phyloP scores from a whole-genome alignment of 1,140 invertebrate genomes.

The Bombus sibiricus region DNA sequence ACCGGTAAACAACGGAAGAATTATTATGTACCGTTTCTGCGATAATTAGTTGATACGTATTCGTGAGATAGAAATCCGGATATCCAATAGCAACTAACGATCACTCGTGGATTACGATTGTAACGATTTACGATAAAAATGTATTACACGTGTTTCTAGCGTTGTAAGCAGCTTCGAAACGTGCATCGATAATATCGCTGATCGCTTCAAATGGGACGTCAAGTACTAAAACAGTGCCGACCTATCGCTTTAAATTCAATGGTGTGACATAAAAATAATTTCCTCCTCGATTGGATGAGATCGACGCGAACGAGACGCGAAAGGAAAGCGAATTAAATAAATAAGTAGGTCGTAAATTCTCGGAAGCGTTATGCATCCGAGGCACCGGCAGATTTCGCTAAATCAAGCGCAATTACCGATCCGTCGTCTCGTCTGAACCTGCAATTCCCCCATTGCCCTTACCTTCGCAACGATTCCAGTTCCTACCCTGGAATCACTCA shows the following conservation, averaged over 20 bases:
- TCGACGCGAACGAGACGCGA: neutral
- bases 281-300: neutral
- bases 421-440: neutral
- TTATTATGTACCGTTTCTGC: constrained; percentile 10
- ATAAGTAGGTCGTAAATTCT: neutral
- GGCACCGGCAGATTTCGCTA: neutral
- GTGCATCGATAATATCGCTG: too few relatives aligned
- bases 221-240: neutral
- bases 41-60: neutral
- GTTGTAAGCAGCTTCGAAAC: too few relatives aligned
- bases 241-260: neutral
- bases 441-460: constrained; percentile 16
- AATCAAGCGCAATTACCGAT: constrained; percentile 18
- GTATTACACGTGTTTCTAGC: neutral
- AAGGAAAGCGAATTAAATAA: neutral
- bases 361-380: neutral
- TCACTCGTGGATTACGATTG: too few relatives aligned
- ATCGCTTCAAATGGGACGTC: neutral
- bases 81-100: neutral
- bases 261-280: neutral
- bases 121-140: too few relatives aligned
- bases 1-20: neutral
- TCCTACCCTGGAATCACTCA: constrained; percentile 4
- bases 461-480: neutral
- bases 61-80: neutral